Conservation (phyloP, 2,113 vertebrate genomes). For the Anser cygnoides region DNA sequence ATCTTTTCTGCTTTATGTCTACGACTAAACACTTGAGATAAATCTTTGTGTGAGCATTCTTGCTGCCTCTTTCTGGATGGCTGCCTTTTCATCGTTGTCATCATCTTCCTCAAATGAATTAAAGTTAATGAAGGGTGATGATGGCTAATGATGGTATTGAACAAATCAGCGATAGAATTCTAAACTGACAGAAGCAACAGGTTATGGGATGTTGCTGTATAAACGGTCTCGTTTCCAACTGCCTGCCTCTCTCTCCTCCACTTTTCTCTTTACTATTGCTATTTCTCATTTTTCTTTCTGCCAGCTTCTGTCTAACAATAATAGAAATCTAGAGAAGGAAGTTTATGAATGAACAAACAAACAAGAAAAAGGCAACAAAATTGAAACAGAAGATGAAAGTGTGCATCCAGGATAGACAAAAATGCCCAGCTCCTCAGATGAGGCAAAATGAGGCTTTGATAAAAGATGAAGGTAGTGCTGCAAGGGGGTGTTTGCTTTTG, state of each 20-base stretch:
- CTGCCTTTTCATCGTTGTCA: neutral
- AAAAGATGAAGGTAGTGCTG: constrained; percentile 12
- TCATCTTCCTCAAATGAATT: neutral
- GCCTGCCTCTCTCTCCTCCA: neutral
- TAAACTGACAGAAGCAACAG: neutral
- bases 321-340: constrained; percentile 36
- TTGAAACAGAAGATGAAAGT: constrained; percentile 1
- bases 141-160: neutral
- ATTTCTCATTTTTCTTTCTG: constrained; percentile 57
- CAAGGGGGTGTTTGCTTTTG: neutral
- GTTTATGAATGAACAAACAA: neutral
- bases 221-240: neutral
- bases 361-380: neutral
- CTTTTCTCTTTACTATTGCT: constrained; percentile 28
- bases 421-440: neutral
- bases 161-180: neutral
- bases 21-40: neutral
- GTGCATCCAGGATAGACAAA: neutral
- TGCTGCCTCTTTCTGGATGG: neutral
- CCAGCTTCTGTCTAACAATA: constrained; percentile 31
- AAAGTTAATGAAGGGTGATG: neutral
- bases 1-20: neutral
- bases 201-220: neutral
- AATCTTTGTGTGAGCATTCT: neutral
- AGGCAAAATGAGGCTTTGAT: neutral